Evolutionary conservation across 2,113 vertebrate genomes (phyloP), one percentile per base, ranked within the genome.

Genomic region (Archilochus colubris): DNA sequence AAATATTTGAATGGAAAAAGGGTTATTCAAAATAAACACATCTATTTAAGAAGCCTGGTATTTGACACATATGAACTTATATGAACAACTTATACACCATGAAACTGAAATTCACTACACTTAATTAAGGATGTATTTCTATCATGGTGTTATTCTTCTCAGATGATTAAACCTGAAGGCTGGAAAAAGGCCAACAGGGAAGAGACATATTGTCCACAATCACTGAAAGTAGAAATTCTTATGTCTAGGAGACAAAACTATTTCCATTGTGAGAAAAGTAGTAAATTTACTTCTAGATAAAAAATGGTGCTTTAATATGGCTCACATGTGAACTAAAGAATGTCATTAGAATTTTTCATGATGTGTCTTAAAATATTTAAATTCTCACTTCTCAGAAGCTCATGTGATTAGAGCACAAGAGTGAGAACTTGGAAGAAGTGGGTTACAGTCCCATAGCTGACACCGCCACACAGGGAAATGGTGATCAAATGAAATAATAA

Each of bases 281-380:
- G 31, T n/a, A 82, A 55, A 84, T 87, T 67, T 87, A 82, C 38
- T 72, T 72, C 44, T 67, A 74, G 64, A 43, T 90, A 57, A 90
- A 93, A 93, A 94, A 67, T 27, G 27, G 38, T 70, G 51, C 43
- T 81, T 86, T 57, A 88, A 75, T 86, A 64, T 40, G 44, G 88
- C 72, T 94, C 94, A 86, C 18, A 86, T 50, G 53, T n/a, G 33
- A 88, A 78, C 36, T 28, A 92, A 78, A 61, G 36, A 78, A 91
- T 14, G 31, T 24, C n/a, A 78, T 90, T 86, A 44, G 23, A 21
- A 70, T 78, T 92, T 86, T 83, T 88, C 51, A 83, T 74, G 30
- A 79, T 62, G 12, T 14, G 27, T 68, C 44, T 83, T 92, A 77
- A 84, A 94, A 83, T 93, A 86, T 86, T 93, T 90, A 72, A 90